Evolutionary conservation across 2,797 vertebrate species (phyloP).

Genomic region (Gorsachius magnificus): DNA sequence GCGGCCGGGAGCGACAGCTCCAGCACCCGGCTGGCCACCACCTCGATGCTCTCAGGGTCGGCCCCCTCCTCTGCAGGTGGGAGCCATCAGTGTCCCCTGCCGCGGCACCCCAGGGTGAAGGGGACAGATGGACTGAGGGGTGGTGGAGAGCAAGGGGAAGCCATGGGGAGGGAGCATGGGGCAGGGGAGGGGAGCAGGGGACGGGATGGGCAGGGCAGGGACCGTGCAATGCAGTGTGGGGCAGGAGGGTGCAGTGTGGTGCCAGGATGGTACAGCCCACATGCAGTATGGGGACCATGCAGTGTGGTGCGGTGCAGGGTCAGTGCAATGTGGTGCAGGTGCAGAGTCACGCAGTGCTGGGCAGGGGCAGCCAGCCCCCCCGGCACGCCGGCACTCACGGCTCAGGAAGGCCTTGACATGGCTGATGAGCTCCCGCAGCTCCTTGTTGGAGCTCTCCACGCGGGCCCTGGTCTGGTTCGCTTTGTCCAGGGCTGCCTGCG

Average conservation of each 20-base stretch:
- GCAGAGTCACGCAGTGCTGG: not conserved
- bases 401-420: slow-evolving; percentile 93
- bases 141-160: not conserved
- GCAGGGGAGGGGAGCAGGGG: not conserved
- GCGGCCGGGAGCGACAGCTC: slow-evolving; percentile 95
- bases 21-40: slow-evolving; percentile 89
- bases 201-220: not conserved
- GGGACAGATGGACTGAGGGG: not conserved
- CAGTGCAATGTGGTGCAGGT: not conserved
- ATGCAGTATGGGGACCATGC: not conserved
- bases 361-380: not conserved
- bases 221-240: rapidly evolving
- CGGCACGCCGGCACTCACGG: slow-evolving; percentile 78
- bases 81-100: not conserved
- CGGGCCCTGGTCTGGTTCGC: slow-evolving; percentile 88
- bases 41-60: slow-evolving; percentile 94
- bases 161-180: not conserved
- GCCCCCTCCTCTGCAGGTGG: slow-evolving; percentile 89
- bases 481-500: slow-evolving; percentile 89
- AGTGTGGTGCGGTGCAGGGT: not conserved
- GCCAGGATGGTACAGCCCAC: not conserved
- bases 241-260: not conserved
- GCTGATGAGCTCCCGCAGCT: slow-evolving; percentile 93
- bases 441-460: slow-evolving; percentile 90
- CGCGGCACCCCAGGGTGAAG: rapidly evolving